Evolutionary conservation across 2,797 vertebrate species (phyloP), one percentile per base, ranked within the genome.

Genomic region (Myioborus miniatus): DNA sequence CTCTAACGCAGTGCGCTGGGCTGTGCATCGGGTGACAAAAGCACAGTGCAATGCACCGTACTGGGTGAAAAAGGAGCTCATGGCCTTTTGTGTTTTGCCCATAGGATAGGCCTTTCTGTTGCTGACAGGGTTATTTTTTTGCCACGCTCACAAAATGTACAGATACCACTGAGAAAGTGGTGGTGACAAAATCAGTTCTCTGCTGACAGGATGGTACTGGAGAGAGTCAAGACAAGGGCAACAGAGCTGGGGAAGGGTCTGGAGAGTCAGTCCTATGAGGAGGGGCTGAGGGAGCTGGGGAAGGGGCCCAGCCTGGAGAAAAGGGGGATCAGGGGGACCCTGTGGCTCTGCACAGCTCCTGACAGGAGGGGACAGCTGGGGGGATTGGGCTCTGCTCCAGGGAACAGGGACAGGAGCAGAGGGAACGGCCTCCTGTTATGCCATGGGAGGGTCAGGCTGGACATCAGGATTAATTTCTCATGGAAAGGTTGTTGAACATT

Each of bases 351-450:
- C 43, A 34, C 39, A 75, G 0, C 1, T 23, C 41, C 47, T 49
- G 78, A 2, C 55, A 75, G 47, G 32, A 82, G 22, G 15, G 4
- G 9, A 3, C n/a, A 65, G 37, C n/a, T 1, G 0, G 9, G 44
- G 37, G 13, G 2, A 12, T 26, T 0, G 0, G 26, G 41, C 32
- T 82, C 3, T 62, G 36, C 55, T 62, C 9, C 34, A 29, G 34
- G 32, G 47, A 53, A 17, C 26, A 32, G 30, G 22, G 34, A 53
- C 34, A 55, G 53, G 46, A 67, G 0, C 0, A 67, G 21, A 32
- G n/a, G 34, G 2, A 74, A 47, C 0, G 0, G 34, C 22, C 30
- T 34, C 46, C 1, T 1, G 47, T 3, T 81, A 18, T 19, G 34
- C 21, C 47, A 32, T 2, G 20, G 8, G 8, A 41, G 8, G 30